Conservation (phyloP, 2,797 vertebrate species). For the Rhinichthys osculus region DNA sequence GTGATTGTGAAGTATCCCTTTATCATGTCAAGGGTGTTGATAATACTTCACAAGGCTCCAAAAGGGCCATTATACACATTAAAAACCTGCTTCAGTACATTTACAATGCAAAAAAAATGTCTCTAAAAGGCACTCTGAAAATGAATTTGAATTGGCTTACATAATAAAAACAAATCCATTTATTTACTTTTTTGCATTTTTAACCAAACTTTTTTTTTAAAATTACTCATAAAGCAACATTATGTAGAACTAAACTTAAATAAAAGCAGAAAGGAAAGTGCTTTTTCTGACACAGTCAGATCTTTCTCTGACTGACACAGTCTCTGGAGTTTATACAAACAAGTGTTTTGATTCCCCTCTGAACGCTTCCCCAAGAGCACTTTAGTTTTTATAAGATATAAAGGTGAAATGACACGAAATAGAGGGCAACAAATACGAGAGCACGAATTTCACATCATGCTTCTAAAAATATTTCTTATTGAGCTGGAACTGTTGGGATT, state of each 20-base stretch:
- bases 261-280: not conserved
- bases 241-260: not conserved
- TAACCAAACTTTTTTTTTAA: not conserved
- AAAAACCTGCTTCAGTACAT: not conserved
- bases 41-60: not conserved
- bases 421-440: not conserved
- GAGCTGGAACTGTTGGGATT: not conserved
- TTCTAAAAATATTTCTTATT: conserved; percentile 11
- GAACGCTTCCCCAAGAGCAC: not conserved
- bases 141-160: conserved; percentile 8
- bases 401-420: not conserved
- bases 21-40: not conserved
- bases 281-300: not conserved
- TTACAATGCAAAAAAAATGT: conserved; percentile 32
- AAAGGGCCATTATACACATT: conserved; percentile 9
- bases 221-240: not conserved
- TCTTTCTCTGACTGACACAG: not conserved
- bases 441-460: not conserved
- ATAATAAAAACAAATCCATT: conserved; percentile 25
- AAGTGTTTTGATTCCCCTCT: not conserved
- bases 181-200: conserved; percentile 2
- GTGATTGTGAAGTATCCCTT: not conserved
- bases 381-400: not conserved
- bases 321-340: conserved; percentile 10
- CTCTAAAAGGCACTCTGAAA: not conserved